A percentile compares a stretch with the other conserved stretches of the same genome.
phyloP scores from a whole-genome alignment of 1,140 invertebrate species.

The Glomeris maerens region DNA sequence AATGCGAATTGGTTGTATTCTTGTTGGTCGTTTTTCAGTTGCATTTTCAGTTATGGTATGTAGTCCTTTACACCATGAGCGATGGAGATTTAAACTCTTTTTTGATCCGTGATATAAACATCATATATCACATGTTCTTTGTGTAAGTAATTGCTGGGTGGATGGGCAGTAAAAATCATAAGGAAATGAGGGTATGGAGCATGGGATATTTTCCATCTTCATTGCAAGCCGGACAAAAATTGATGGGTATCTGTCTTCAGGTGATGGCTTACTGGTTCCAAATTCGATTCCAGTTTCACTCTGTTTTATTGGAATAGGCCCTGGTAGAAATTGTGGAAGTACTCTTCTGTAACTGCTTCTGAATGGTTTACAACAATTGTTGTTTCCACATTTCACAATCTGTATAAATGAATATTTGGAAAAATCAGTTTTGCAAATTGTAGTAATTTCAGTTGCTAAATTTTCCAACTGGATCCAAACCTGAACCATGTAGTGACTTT shows the following conservation, averaged over 20 bases:
- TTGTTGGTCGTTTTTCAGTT: not conserved
- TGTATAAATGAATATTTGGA: conserved; percentile 1
- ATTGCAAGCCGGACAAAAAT: not conserved
- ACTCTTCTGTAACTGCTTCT: not conserved
- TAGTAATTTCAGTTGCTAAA: conserved; percentile 1
- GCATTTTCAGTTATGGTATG: too few species aligned
- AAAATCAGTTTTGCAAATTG: too few species aligned
- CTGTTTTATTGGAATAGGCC: not conserved
- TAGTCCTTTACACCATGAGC: not conserved
- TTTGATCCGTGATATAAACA: not conserved
- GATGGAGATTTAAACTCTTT: not conserved
- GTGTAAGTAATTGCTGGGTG: not conserved
- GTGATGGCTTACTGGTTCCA: not conserved
- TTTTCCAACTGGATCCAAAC: too few species aligned
- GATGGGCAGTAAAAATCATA: not conserved
- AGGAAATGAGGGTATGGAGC: not conserved
- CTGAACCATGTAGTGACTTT: conserved; percentile 17
- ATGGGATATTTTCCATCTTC: not conserved
- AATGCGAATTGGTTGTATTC: not conserved
- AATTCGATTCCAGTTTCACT: not conserved
- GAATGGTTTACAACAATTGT: conserved; percentile 11
- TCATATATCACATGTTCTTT: not conserved
- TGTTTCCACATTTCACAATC: conserved; percentile 13
- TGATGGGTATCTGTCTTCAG: not conserved
- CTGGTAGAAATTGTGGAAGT: conserved; percentile 5